Percentiles rank a stretch among this genome's conserved stretches.
Evolutionary conservation across 2,797 vertebrate genomes (phyloP).

Genomic region (Denticeps clupeoides): DNA sequence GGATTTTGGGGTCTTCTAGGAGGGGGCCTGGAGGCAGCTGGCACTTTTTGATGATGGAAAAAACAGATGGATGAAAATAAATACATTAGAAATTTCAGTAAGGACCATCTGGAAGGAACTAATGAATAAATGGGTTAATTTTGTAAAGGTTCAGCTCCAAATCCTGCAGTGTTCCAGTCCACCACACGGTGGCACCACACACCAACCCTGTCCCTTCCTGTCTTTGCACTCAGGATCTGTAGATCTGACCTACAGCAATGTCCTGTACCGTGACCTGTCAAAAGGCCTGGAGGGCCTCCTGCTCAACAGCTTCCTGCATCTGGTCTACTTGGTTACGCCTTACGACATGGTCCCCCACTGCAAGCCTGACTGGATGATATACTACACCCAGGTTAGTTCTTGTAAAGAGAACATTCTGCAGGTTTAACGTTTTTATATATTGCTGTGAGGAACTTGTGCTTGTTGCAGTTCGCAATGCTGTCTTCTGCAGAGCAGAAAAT

Average conservation of each 20-base stretch:
- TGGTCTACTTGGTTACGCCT: slow-evolving; percentile 81
- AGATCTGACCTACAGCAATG: slow-evolving; percentile 69
- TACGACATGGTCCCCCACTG: slow-evolving; percentile 72
- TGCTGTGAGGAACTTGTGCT: neutral
- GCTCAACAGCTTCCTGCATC: slow-evolving; percentile 79
- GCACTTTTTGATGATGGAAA: too few species aligned
- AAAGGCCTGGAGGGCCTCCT: slow-evolving; percentile 80
- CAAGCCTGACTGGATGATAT: slow-evolving; percentile 85
- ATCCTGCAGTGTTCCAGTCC: neutral
- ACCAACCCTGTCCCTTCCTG: neutral
- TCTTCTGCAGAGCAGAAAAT: slow-evolving; percentile 80
- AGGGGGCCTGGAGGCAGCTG: too few species aligned
- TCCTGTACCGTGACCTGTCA: slow-evolving; percentile 75
- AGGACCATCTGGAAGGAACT: too few species aligned
- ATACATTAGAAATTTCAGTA: too few species aligned
- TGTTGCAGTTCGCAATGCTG: slow-evolving; percentile 67
- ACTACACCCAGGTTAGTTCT: slow-evolving; percentile 71
- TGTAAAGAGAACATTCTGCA: too few species aligned
- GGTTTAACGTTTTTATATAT: too few species aligned
- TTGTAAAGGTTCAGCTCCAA: neutral
- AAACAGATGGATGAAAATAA: too few species aligned
- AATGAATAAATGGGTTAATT: slow-evolving; percentile 1
- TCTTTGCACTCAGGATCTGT: slow-evolving; percentile 66
- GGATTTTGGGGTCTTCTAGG: too few species aligned
- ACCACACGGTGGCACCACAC: neutral